These are phyloP conservation scores for Tetheella fluctuosa DNA, from an alignment of 2,888 invertebrate genomes.

Conservation along the genomic window DNA sequence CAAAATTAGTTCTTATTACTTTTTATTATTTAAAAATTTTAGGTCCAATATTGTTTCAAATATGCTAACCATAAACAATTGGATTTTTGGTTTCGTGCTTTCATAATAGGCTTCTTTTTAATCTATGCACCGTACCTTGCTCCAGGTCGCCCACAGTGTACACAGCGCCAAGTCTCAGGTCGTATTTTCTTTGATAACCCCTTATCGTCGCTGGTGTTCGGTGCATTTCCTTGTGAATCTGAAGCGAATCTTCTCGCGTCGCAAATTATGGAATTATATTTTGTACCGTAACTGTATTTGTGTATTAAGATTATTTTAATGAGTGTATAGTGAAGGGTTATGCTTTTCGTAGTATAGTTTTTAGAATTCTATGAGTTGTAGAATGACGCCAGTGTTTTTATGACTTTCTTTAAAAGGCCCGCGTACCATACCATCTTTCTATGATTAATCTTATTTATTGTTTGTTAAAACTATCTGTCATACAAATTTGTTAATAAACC, in stretches of 20 bases:
- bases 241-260: conserved; percentile 21
- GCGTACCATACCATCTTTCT: no score
- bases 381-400: not conserved
- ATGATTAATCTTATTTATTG: no score
- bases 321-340: no score
- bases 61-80: no score
- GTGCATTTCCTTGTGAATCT: conserved; percentile 47
- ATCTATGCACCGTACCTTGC: not conserved
- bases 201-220: conserved; percentile 53
- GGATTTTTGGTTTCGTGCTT: no score
- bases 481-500: no score
- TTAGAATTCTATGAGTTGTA: not conserved
- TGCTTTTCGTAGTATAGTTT: not conserved
- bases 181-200: conserved; percentile 65
- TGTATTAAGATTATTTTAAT: conserved; percentile 6
- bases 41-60: no score
- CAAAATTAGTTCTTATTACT: no score
- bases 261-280: conserved; percentile 11
- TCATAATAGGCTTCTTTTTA: not conserved
- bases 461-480: no score
- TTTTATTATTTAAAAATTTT: no score
- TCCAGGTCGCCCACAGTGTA: conserved; percentile 19
- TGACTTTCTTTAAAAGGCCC: no score
- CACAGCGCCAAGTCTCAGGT: conserved; percentile 25
- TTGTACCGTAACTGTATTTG: conserved; percentile 5